Base-by-base conservation (phyloP, 2,113 vertebrate species). In the Sphaerodactylus townsendi region DNA sequence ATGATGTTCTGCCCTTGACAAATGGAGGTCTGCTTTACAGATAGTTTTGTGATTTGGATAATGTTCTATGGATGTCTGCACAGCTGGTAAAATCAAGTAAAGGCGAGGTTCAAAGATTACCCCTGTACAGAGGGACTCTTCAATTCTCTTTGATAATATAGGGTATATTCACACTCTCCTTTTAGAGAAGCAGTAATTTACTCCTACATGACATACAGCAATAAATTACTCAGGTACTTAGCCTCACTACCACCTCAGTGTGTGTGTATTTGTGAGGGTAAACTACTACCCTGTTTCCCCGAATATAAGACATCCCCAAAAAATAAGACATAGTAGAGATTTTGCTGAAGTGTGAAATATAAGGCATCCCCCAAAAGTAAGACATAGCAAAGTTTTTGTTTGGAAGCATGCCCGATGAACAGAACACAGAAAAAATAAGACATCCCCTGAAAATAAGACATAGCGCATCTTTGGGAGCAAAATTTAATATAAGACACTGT, bases 1-100 rank as follows among this genome's bases (percentile, higher is more conserved):
- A 53, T 37, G 53, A 68, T 69, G 65, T 37, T 46, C 37, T 70
- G 37, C 35, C 50, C 50, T 78, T 77, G 75, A 71, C 64, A 84
- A 84, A 84, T 78, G 44, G 50, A 68, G 66, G 13, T 78, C 44
- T 84, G 41, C 30, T 71, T 78, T 71, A 71, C 46, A 71, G 65
- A 39, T 53, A 71, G 14, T 59, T 84, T 44, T 35, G 39, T 78
- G 66, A 62, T 77, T 84, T 46, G 35, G 35, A 71, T 39, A 11
- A 56, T 62, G 30, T 46, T 82, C 37, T 46, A 17, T 62, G 48
- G 25, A 35, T 41, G 13, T 30, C 35, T 3, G 23, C 21, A 35
- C 37, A 62, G 37, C 1, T 4, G 33, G 11, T 35, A 62, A 46
- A 35, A n/a, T 37, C 30, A 35, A 44, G 30, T 59, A 33, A 33